Conservation (phyloP, 2,888 invertebrate species). For the Ptilodon capucinus region DNA sequence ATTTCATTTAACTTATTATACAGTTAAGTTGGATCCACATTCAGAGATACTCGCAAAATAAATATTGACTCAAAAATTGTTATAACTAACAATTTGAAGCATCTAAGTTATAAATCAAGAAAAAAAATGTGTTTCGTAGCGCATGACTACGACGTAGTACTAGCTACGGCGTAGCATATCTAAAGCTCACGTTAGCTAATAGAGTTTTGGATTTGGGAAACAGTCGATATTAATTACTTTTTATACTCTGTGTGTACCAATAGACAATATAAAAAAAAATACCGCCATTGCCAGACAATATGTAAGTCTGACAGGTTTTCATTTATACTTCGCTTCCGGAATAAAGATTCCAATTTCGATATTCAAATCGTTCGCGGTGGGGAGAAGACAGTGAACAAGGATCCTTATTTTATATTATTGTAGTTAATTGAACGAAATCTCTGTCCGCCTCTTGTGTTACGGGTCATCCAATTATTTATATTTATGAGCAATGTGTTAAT, state of each 20-base stretch:
- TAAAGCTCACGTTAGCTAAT: no score
- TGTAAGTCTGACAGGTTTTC: not conserved
- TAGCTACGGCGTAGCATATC: conserved; percentile 18
- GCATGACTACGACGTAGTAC: conserved; percentile 7
- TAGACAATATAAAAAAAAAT: not conserved
- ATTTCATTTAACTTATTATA: no score
- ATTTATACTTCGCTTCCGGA: not conserved
- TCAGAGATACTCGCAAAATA: no score
- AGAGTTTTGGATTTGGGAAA: no score
- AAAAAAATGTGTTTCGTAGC: no score
- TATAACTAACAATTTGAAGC: no score
- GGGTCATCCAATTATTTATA: conserved; percentile 27
- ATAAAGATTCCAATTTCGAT: conserved; percentile 18
- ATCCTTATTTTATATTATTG: conserved; percentile 25
- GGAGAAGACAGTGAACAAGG: conserved; percentile 5
- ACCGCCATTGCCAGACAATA: not conserved
- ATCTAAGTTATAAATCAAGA: no score
- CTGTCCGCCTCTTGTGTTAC: conserved; percentile 14
- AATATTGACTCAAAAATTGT: no score
- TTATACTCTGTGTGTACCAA: no score
- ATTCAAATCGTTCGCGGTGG: conserved; percentile 23
- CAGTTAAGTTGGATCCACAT: no score
- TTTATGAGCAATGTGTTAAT: not conserved
- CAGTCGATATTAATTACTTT: no score
- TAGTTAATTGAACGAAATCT: conserved; percentile 29